Evolutionary conservation across 2,888 invertebrate genomes (phyloP), one percentile per base, ranked within the genome.

Genomic region (Torymus tubicola): DNA sequence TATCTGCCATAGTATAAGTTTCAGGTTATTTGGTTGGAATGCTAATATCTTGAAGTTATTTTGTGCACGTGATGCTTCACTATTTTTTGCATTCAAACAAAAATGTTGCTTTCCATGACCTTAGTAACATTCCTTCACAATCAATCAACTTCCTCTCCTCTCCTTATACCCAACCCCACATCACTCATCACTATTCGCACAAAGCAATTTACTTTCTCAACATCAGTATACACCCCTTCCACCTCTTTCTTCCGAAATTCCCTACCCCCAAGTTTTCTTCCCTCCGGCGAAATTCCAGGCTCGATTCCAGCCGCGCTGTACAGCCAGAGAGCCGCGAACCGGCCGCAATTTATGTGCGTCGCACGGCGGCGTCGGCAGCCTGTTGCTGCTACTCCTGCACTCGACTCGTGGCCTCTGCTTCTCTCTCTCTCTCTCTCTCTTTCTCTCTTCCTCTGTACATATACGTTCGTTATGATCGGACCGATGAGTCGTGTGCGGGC

Each of bases 301-400:
- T 24, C 63, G 63, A 12, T 18, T 50, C 5, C 52, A 42, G 21
- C 53, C 8, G 11, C 24, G 72, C 42, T 68, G 31, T 80, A 42
- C 42, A 42, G 8, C 42, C 42, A 42, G 8, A 42, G 42, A 42
- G 42, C 64, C 31, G 63, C 67, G 75, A 81, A 76, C 53, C 74
- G 81, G 80, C 58, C 81, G 81, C 83, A 78, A 84, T 85, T 84
- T 83, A 84, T 81, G 84, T 83, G 82, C 82, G 83, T 68, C 69
- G 67, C 67, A 8, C 64, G 64, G 18, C 55, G 61, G 42, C 57
- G 11, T 63, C 87, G 86, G 84, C 87, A 88, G 88, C 89, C 89
- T 89, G 89, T 89, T 89, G 89, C 89, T 84, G 81, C 74, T 67
- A 71, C 75, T 42, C 0, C 42, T 42, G 42, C 42, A 42, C 42